Percentiles rank a stretch among this genome's conserved stretches.
Conservation (phyloP, 2,888 invertebrate genomes). For the Nomada lathburiana region DNA sequence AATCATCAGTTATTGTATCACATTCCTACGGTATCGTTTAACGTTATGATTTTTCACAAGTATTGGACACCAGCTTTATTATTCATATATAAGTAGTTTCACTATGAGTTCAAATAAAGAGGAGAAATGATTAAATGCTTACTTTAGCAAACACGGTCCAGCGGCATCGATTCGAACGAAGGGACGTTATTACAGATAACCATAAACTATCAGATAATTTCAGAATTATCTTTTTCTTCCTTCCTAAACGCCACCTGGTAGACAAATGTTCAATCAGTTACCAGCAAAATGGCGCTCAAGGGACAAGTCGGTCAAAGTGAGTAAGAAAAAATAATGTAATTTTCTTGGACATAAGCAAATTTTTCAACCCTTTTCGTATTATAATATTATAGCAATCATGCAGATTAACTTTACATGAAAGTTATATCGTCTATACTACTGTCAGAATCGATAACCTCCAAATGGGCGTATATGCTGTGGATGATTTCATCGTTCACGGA, state of each 20-base stretch:
- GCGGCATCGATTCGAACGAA: conserved; percentile 47
- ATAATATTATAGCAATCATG: background rate
- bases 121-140: conserved; percentile 24
- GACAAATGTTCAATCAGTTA: conserved; percentile 66
- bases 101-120: background rate
- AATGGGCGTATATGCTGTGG: conserved; percentile 66
- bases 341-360: conserved; percentile 35
- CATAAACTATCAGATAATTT: conserved; percentile 40
- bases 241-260: conserved; percentile 70
- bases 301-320: conserved; percentile 94
- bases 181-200: conserved; percentile 33
- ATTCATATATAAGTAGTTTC: background rate
- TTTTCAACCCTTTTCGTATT: conserved; percentile 2
- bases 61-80: background rate
- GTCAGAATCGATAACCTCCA: conserved; percentile 48
- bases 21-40: background rate
- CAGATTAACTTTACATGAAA: conserved; percentile 14
- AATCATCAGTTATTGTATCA: background rate
- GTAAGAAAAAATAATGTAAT: conserved; percentile 84
- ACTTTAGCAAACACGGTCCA: conserved; percentile 8
- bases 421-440: conserved; percentile 2
- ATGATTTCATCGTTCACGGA: conserved; percentile 78
- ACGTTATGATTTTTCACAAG: too few species aligned
- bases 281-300: conserved; percentile 93
- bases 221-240: conserved; percentile 40